These are phyloP conservation scores for Actinostola sp. DNA, from an alignment of 92 coral and sea anemone species.

Conservation along the genomic window DNA sequence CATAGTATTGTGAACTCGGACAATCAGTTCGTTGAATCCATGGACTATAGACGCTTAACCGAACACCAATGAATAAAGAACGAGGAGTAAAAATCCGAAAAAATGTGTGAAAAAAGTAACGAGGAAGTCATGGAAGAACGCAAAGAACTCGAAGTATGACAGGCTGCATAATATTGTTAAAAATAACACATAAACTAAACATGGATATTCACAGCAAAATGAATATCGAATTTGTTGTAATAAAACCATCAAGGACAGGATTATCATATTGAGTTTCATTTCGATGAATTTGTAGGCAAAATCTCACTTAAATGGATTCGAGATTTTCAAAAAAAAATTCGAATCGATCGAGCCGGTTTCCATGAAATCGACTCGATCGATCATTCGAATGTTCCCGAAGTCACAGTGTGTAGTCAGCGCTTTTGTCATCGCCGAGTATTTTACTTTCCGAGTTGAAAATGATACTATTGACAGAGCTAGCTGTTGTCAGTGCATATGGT, in stretches of 20 bases:
- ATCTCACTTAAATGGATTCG: too few species aligned
- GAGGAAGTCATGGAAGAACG: conserved; percentile 2
- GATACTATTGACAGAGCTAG: not conserved
- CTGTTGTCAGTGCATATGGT: not conserved
- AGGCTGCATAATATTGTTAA: not conserved
- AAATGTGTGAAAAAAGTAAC: not conserved
- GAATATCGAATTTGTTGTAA: too few species aligned
- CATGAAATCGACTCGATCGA: not conserved
- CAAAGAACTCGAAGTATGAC: conserved; percentile 31
- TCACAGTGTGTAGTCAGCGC: conserved; percentile 8
- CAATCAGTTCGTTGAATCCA: not conserved
- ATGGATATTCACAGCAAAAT: too few species aligned
- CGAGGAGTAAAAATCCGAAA: not conserved
- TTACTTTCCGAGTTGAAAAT: not conserved
- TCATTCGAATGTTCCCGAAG: too few species aligned
- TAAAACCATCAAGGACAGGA: too few species aligned
- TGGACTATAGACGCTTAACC: not conserved
- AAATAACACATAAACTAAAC: conserved; percentile 3
- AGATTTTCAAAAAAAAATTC: too few species aligned
- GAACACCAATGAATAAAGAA: not conserved
- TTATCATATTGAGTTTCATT: not conserved
- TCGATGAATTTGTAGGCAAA: not conserved
- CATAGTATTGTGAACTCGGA: not conserved
- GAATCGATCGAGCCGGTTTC: too few species aligned
- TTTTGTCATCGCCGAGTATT: conserved; percentile 1